phyloP scores from a whole-genome alignment of 2,888 invertebrate genomes.

The Drosophila kuntzei region DNA sequence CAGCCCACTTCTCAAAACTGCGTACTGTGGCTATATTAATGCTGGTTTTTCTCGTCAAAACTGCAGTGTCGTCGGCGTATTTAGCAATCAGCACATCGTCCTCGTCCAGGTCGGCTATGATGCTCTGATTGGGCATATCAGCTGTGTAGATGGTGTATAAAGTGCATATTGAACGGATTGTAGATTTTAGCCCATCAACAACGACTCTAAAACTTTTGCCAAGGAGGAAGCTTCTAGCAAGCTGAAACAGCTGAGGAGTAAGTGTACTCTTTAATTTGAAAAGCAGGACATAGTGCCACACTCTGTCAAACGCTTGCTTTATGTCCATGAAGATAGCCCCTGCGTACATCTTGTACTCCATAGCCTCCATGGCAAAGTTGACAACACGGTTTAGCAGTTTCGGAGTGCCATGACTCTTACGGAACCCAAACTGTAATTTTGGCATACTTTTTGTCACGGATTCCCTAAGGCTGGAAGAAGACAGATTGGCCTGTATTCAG shows the following conservation, averaged over 20 bases:
- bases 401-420: too few species aligned
- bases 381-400: too few species aligned
- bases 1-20: constrained; percentile 1
- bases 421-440: too few species aligned
- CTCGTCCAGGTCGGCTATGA: not conserved
- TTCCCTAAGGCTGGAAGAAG: constrained; percentile 7
- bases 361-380: too few species aligned
- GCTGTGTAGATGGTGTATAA: constrained; percentile 6
- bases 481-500: constrained; percentile 13
- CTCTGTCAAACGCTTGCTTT: constrained; percentile 7
- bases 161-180: not conserved
- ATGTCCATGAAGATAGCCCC: too few species aligned
- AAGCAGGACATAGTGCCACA: constrained; percentile 5
- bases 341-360: too few species aligned
- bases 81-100: not conserved
- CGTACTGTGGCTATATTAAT: not conserved
- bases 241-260: constrained; percentile 10
- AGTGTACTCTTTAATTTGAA: not conserved
- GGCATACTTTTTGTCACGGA: too few species aligned
- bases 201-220: constrained; percentile 6
- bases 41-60: not conserved
- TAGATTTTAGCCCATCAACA: constrained; percentile 11
- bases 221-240: constrained; percentile 10
- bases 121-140: not conserved
- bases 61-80: constrained; percentile 8